Conservation (phyloP, 2,113 vertebrate species). For the Ifrita kowaldi region DNA sequence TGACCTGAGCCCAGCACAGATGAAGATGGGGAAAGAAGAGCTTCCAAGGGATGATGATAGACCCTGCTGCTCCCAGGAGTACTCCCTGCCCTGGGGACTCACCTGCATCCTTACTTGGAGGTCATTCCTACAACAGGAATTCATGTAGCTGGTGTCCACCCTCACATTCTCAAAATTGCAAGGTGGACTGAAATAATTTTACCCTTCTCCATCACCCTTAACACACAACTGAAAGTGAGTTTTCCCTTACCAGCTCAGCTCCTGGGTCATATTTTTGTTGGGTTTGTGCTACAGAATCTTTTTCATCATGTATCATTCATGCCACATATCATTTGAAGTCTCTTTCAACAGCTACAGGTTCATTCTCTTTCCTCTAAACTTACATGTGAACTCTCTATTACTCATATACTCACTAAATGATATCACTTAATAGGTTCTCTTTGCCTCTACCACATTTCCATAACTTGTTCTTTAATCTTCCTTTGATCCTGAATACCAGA, state of each 20-base stretch:
- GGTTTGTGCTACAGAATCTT: not conserved
- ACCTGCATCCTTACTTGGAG: not conserved
- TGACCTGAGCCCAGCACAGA: not conserved
- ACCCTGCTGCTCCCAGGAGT: not conserved
- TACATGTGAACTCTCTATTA: not conserved
- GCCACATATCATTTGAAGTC: not conserved
- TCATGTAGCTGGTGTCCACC: not conserved
- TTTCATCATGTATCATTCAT: not conserved
- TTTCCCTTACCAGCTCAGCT: not conserved
- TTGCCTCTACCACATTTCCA: conserved; percentile 50
- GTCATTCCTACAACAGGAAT: not conserved
- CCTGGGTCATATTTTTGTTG: not conserved
- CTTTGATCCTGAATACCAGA: conserved; percentile 66
- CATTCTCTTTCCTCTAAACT: not conserved
- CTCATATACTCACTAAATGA: not conserved
- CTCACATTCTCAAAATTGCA: not conserved
- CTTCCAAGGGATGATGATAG: not conserved
- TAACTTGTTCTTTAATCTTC: conserved; percentile 67
- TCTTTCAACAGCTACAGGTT: not conserved
- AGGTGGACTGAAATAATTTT: not conserved
- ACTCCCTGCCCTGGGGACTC: not conserved
- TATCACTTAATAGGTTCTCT: conserved; percentile 48
- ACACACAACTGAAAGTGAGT: not conserved
- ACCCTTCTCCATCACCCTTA: not conserved
- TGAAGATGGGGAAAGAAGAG: not conserved